Evolutionary conservation across 2,797 vertebrate genomes (phyloP).

Genomic region (Staurois parvus): DNA sequence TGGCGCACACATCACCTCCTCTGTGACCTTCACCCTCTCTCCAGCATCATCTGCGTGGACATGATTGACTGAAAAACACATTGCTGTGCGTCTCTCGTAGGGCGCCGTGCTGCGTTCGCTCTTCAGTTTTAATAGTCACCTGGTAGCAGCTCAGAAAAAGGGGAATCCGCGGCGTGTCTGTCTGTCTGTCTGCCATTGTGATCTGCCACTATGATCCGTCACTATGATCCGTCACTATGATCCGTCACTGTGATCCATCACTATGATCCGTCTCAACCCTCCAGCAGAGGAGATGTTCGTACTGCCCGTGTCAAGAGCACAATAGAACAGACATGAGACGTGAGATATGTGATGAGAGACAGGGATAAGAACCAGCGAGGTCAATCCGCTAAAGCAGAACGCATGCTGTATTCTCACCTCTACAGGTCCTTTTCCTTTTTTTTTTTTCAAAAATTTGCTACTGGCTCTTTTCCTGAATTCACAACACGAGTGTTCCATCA

Average conservation of each 20-base stretch:
- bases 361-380: no score
- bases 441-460: no score
- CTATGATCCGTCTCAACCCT: not conserved
- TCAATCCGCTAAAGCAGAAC: no score
- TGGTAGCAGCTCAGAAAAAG: not conserved
- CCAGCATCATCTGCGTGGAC: constrained; percentile 11
- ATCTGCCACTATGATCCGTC: not conserved
- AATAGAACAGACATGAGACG: not conserved
- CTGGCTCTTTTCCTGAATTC: no score
- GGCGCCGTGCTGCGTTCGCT: not conserved
- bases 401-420: no score
- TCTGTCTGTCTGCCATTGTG: not conserved
- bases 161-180: not conserved
- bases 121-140: constrained; percentile 21
- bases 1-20: not conserved
- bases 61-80: constrained; percentile 40
- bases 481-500: no score
- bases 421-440: no score
- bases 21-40: constrained; percentile 13
- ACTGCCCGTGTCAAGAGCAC: not conserved
- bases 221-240: not conserved
- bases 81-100: constrained; percentile 9
- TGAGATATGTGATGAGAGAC: not conserved
- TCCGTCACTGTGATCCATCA: not conserved
- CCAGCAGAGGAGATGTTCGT: not conserved